phyloP scores from a whole-genome alignment of 2,797 vertebrate genomes.

The Gymnothorax javanicus region DNA sequence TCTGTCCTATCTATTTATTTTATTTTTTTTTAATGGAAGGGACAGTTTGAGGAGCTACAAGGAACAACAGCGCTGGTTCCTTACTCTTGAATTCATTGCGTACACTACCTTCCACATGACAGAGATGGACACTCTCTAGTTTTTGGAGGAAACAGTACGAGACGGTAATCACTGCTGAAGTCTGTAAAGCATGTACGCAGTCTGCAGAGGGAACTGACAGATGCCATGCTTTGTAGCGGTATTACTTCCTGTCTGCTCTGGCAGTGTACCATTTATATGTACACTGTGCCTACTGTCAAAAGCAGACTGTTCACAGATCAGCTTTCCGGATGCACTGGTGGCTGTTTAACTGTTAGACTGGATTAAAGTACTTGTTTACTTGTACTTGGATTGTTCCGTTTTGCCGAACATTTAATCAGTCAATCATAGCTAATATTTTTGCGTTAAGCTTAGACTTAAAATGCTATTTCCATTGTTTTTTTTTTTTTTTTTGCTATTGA shows the following conservation, averaged over 20 bases:
- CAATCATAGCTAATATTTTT: neutral
- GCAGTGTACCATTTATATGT: constrained; percentile 8
- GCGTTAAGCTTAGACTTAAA: neutral
- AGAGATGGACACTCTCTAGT: neutral
- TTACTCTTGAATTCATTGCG: neutral
- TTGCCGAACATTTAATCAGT: too few relatives aligned
- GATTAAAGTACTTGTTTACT: neutral
- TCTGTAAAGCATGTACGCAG: neutral
- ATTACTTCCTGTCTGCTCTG: constrained; percentile 2
- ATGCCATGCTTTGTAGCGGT: neutral
- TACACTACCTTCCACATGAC: neutral
- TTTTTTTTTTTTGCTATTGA: neutral
- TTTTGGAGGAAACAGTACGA: neutral
- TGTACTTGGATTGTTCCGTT: neutral
- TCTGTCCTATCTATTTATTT: neutral
- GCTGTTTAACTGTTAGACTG: neutral
- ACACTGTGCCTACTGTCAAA: constrained; percentile 10
- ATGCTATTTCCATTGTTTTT: neutral
- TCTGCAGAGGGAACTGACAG: constrained; percentile 21
- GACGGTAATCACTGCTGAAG: neutral
- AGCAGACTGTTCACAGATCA: neutral
- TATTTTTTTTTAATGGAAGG: neutral
- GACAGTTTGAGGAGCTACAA: neutral
- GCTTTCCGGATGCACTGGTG: neutral
- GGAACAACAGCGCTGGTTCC: neutral